Evolutionary conservation across 2,113 vertebrate genomes (phyloP).

Genomic region (Bombycilla garrulus): DNA sequence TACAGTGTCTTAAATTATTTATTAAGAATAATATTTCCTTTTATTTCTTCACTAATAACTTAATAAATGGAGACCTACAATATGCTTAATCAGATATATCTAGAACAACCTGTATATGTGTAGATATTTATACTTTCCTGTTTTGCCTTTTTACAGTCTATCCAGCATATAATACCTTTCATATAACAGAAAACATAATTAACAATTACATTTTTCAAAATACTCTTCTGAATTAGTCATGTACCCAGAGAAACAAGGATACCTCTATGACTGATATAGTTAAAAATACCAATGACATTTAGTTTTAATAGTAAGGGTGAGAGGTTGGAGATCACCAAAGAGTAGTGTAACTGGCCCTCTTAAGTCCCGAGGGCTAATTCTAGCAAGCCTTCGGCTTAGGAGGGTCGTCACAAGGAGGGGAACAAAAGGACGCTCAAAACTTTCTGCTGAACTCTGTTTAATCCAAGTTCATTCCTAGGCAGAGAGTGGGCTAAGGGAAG

Average conservation of each 20-base stretch:
- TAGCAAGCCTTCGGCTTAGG: too few relatives aligned
- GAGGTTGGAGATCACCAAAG: not conserved
- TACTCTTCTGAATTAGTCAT: not conserved
- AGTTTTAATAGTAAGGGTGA: not conserved
- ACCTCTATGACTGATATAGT: not conserved
- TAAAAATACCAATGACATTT: not conserved
- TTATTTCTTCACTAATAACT: not conserved
- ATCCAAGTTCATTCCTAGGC: too few relatives aligned
- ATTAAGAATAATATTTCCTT: not conserved
- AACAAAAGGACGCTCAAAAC: too few relatives aligned
- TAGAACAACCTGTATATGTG: not conserved
- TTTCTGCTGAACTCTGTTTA: too few relatives aligned
- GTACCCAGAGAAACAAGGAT: not conserved
- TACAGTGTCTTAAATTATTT: not conserved
- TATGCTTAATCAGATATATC: not conserved
- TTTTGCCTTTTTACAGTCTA: not conserved
- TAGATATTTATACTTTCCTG: not conserved
- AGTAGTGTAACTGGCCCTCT: too few relatives aligned
- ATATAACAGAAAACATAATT: not conserved
- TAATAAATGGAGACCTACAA: not conserved
- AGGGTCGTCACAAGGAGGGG: too few relatives aligned
- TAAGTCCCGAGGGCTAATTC: too few relatives aligned
- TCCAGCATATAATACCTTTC: not conserved
- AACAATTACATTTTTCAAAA: not conserved
- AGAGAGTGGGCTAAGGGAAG: too few relatives aligned